Conservation (phyloP, 2,888 invertebrate genomes). For the Mesopsocus fuscifrons region DNA sequence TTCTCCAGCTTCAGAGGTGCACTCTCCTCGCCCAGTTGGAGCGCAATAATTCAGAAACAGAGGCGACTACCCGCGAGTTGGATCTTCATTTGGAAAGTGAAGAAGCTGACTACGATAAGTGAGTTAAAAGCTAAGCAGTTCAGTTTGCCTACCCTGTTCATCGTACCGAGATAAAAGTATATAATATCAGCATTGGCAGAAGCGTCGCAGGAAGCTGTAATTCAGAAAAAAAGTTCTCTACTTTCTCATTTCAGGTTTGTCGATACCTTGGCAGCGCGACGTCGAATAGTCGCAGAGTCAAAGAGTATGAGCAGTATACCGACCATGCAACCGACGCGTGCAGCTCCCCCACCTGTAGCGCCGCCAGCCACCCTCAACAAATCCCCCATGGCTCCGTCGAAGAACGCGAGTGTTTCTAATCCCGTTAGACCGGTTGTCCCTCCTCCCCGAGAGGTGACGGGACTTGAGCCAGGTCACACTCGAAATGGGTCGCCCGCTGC, state of each 20-base stretch:
- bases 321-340: not conserved
- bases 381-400: not conserved
- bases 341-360: not conserved
- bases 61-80: slow-evolving; percentile 52
- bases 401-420: no score
- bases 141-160: no score
- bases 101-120: slow-evolving; percentile 50
- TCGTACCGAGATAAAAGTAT: no score
- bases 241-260: not conserved
- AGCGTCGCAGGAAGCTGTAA: no score
- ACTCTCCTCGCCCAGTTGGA: slow-evolving; percentile 67
- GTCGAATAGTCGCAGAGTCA: not conserved
- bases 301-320: not conserved
- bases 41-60: slow-evolving; percentile 63
- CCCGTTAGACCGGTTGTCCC: no score
- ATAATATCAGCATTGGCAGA: no score
- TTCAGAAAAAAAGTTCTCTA: no score
- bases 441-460: no score
- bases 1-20: slow-evolving; percentile 71
- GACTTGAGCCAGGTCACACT: no score
- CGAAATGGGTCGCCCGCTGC: no score
- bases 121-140: no score
- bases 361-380: not conserved
- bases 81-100: slow-evolving; percentile 52
- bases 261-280: not conserved